A percentile compares a stretch with the other conserved stretches of the same genome.
These are phyloP conservation scores for Spodoptera exigua DNA, from an alignment of 2,888 invertebrate species.

Conservation along the genomic window DNA sequence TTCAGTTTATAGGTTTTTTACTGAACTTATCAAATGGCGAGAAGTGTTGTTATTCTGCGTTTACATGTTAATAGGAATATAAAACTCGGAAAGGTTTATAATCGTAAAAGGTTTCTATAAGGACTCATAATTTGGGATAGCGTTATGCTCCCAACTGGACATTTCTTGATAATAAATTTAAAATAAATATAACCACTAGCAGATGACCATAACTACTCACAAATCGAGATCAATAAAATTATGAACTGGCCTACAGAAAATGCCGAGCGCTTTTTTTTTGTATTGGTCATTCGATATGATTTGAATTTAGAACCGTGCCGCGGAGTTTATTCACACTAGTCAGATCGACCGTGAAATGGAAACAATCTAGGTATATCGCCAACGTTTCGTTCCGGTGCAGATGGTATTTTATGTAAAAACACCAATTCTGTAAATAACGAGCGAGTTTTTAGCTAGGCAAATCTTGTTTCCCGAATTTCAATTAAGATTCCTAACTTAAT, in stretches of 20 bases:
- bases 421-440: slow-evolving; percentile 29
- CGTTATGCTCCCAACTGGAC: slow-evolving; percentile 1
- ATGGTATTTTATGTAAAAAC: slow-evolving; percentile 36
- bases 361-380: slow-evolving; percentile 62
- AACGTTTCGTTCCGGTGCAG: slow-evolving; percentile 57
- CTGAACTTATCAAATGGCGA: slow-evolving; percentile 8
- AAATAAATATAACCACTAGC: slow-evolving; percentile 41
- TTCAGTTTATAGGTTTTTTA: slow-evolving; percentile 11
- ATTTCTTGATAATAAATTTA: slow-evolving; percentile 32
- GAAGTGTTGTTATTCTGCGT: slow-evolving; percentile 5
- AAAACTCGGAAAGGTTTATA: slow-evolving; percentile 9
- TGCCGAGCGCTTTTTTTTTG: slow-evolving; percentile 63
- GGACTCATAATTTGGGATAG: slow-evolving; percentile 6
- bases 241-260: slow-evolving; percentile 57
- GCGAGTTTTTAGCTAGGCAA: slow-evolving; percentile 33
- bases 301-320: slow-evolving; percentile 69
- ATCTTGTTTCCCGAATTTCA: slow-evolving; percentile 25
- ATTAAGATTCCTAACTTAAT: slow-evolving; percentile 5
- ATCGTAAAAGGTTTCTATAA: slow-evolving; percentile 32
- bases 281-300: slow-evolving; percentile 69
- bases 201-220: slow-evolving; percentile 40
- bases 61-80: slow-evolving; percentile 15
- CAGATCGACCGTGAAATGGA: slow-evolving; percentile 71
- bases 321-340: slow-evolving; percentile 72
- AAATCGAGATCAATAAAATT: slow-evolving; percentile 52